Evolutionary conservation across 2,113 vertebrate genomes (phyloP).

Genomic region (Thymallus thymallus): DNA sequence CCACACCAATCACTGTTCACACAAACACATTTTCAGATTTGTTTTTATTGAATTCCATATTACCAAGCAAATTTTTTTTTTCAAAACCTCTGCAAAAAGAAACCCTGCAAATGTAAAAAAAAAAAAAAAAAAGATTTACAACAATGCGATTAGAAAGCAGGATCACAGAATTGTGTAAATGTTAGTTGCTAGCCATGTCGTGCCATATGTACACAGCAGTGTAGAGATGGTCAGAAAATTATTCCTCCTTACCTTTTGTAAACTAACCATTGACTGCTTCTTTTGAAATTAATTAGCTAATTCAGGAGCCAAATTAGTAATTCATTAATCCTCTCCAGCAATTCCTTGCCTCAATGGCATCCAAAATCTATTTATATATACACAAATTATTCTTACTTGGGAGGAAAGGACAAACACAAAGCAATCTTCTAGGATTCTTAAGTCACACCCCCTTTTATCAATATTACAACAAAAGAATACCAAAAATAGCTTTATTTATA

Average conservation of each 20-base stretch:
- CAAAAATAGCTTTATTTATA: slow-evolving; percentile 99
- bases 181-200: slow-evolving; percentile 13
- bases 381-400: slow-evolving; percentile 14
- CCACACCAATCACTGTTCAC: slow-evolving; percentile 57
- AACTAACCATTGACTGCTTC: slow-evolving; percentile 6
- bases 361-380: neutral
- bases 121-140: neutral
- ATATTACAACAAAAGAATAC: slow-evolving; percentile 88
- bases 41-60: slow-evolving; percentile 63
- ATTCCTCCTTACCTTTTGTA: slow-evolving; percentile 60
- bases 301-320: slow-evolving; percentile 13
- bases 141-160: slow-evolving; percentile 16
- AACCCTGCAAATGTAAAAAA: slow-evolving; percentile 1
- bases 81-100: slow-evolving; percentile 30
- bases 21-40: slow-evolving; percentile 60
- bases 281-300: neutral
- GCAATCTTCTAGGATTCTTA: slow-evolving; percentile 20
- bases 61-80: slow-evolving; percentile 26
- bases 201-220: slow-evolving; percentile 3
- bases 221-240: slow-evolving; percentile 9
- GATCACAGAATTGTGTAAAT: slow-evolving; percentile 21
- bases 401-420: slow-evolving; percentile 26
- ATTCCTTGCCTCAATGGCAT: neutral
- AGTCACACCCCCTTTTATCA: slow-evolving; percentile 78
- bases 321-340: neutral